phyloP scores from a whole-genome alignment of 2,113 vertebrate genomes.

The Cathartes aura region DNA sequence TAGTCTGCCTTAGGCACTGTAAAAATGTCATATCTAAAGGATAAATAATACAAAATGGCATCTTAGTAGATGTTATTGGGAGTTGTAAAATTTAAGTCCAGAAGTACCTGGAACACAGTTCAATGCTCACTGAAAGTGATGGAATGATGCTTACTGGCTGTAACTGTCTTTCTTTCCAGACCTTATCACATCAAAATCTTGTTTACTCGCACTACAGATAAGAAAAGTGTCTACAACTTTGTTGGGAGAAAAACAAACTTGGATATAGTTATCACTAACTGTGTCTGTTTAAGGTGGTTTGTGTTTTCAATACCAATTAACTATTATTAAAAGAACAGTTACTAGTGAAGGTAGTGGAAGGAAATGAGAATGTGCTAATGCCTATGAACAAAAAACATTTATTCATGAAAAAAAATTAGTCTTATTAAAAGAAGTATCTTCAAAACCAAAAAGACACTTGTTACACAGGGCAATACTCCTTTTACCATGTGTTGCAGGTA shows the following conservation, averaged over 20 bases:
- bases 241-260: neutral
- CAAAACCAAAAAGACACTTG: neutral
- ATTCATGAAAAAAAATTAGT: neutral
- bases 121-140: neutral
- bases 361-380: neutral
- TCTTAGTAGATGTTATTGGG: neutral
- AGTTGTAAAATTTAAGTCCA: neutral
- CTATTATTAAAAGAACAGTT: neutral
- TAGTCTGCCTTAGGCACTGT: neutral
- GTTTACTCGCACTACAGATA: neutral
- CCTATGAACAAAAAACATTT: neutral
- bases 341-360: neutral
- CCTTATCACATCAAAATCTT: neutral
- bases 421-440: neutral
- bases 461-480: neutral
- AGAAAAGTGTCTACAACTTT: neutral
- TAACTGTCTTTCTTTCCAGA: neutral
- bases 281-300: neutral
- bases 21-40: neutral
- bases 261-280: neutral
- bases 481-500: constrained; percentile 81
- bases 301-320: neutral
- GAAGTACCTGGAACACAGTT: neutral
- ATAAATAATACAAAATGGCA: neutral
- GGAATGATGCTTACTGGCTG: neutral